Evolutionary conservation across 1,140 invertebrate species (phyloP).

Genomic region (Drosophila seguyi): DNA sequence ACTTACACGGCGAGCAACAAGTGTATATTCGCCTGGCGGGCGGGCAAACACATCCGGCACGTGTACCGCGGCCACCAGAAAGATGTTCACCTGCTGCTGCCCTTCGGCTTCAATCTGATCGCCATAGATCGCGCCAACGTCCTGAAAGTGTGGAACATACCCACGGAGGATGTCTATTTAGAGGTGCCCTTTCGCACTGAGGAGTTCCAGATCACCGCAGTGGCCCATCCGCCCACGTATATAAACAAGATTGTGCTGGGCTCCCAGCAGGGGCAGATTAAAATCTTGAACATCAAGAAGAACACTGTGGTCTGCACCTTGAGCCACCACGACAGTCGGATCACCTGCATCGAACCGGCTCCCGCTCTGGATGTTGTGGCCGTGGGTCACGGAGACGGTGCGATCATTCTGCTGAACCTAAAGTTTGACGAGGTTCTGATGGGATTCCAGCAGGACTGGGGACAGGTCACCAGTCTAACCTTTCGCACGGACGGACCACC

Average conservation of each 20-base stretch:
- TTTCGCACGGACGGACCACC: constrained; percentile 95
- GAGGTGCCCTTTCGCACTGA: constrained; percentile 90
- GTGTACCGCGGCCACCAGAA: constrained; percentile 91
- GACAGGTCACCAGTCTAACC: constrained; percentile 92
- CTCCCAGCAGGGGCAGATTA: constrained; percentile 94
- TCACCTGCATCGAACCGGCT: constrained; percentile 92
- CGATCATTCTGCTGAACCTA: constrained; percentile 95
- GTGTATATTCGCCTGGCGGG: constrained; percentile 93
- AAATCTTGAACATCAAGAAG: constrained; percentile 96
- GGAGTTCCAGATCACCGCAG: constrained; percentile 91
- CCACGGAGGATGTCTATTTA: constrained; percentile 89
- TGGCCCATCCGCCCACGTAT: constrained; percentile 96
- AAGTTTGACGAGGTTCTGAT: constrained; percentile 94
- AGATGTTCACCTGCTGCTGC: constrained; percentile 92
- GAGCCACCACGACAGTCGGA: constrained; percentile 89
- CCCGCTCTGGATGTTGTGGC: constrained; percentile 96
- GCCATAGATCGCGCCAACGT: constrained; percentile 93
- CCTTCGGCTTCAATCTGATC: constrained; percentile 94
- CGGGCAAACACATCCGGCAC: constrained; percentile 94
- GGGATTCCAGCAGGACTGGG: constrained; percentile 96
- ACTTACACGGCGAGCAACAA: constrained; percentile 94
- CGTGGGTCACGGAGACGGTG: constrained; percentile 93
- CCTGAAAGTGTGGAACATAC: constrained; percentile 95
- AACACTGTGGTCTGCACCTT: constrained; percentile 93
- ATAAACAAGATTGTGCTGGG: constrained; percentile 97